phyloP scores from a whole-genome alignment of 2,797 vertebrate species.

The Amblyraja radiata region DNA sequence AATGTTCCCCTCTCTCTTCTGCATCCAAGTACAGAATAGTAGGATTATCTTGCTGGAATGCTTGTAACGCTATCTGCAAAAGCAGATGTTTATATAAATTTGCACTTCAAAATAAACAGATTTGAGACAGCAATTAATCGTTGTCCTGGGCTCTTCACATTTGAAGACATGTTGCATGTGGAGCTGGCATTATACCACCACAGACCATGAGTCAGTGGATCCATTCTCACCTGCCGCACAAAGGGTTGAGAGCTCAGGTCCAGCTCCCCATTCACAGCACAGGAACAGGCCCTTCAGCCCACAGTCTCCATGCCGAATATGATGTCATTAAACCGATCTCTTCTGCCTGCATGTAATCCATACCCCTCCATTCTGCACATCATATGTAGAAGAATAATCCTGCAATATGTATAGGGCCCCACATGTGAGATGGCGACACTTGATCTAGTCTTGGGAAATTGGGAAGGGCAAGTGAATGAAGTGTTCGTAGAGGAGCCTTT shows the following conservation, averaged over 20 bases:
- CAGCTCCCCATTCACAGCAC: not conserved
- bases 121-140: constrained; percentile 7
- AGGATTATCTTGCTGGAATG: constrained; percentile 9
- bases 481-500: too few relatives aligned
- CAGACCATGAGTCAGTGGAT: not conserved
- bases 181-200: not conserved
- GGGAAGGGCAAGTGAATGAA: too few relatives aligned
- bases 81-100: constrained; percentile 23
- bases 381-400: too few relatives aligned
- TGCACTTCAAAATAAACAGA: constrained; percentile 15
- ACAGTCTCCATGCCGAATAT: too few relatives aligned
- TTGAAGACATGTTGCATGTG: not conserved
- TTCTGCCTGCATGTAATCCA: too few relatives aligned
- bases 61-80: not conserved
- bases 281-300: too few relatives aligned
- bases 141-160: not conserved
- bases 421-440: too few relatives aligned
- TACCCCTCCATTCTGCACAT: too few relatives aligned
- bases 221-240: not conserved
- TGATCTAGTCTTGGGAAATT: too few relatives aligned
- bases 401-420: too few relatives aligned
- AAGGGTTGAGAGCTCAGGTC: not conserved
- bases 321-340: too few relatives aligned
- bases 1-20: not conserved
- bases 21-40: not conserved